Evolutionary conservation across 2,888 invertebrate genomes (phyloP).

Genomic region (Blomia tropicalis): DNA sequence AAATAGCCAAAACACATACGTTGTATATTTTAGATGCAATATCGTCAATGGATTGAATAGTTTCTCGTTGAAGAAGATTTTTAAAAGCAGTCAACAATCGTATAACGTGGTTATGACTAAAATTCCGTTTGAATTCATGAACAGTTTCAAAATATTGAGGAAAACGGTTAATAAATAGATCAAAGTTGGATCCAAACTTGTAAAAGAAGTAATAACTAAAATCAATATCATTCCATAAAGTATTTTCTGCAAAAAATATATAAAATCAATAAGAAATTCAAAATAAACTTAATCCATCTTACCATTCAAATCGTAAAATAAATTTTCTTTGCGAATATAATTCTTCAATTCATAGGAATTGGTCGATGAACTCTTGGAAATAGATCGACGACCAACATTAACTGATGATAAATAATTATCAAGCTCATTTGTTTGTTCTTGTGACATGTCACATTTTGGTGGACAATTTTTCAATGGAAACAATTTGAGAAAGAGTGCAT

Average conservation of each 20-base stretch:
- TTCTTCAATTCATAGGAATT: neutral
- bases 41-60: conserved; percentile 61
- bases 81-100: conserved; percentile 45
- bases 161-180: conserved; percentile 24
- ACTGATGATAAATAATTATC: conserved; percentile 1
- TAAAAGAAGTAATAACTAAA: conserved; percentile 49
- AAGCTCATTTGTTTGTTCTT: conserved; percentile 21
- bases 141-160: conserved; percentile 26
- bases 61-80: conserved; percentile 65
- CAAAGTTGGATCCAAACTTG: conserved; percentile 76
- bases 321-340: neutral
- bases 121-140: conserved; percentile 32
- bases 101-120: conserved; percentile 34
- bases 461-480: conserved; percentile 62
- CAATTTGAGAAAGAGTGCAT: conserved; percentile 62
- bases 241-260: neutral
- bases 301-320: neutral
- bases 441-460: conserved; percentile 28
- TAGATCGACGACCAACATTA: neutral
- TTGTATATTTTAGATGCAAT: conserved; percentile 62
- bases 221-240: conserved; percentile 8
- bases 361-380: neutral
- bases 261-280: neutral
- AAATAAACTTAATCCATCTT: conserved; percentile 6
- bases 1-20: conserved; percentile 31